A percentile compares a stretch with the other conserved stretches of the same genome.
phyloP scores from a whole-genome alignment of 2,113 vertebrate genomes.

The Silurus meridionalis region DNA sequence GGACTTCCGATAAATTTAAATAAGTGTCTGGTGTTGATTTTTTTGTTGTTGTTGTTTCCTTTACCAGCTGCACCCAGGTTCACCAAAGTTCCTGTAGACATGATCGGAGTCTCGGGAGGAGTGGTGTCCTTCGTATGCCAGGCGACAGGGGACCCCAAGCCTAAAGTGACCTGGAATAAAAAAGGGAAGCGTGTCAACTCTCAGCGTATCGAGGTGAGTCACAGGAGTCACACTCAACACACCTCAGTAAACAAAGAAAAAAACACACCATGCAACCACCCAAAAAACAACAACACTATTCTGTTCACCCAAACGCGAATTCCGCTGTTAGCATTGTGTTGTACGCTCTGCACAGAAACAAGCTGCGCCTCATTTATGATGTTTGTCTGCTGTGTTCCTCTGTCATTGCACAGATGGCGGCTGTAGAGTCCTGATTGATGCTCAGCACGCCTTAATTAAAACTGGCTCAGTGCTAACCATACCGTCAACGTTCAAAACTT shows the following conservation, averaged over 20 bases:
- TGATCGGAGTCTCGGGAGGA: constrained; percentile 94
- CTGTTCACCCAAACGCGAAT: background rate
- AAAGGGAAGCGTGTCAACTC: constrained; percentile 98
- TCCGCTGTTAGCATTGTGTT: constrained; percentile 23
- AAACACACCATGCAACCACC: background rate
- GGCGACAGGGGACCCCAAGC: constrained; percentile 91
- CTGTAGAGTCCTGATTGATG: constrained; percentile 74
- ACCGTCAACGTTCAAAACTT: constrained; percentile 47
- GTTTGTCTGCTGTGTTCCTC: constrained; percentile 65
- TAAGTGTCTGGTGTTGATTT: constrained; percentile 27
- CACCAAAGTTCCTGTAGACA: constrained; percentile 90
- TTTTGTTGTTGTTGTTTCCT: constrained; percentile 3
- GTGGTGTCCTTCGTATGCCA: constrained; percentile 99
- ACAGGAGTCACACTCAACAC: background rate
- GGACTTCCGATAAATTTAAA: background rate
- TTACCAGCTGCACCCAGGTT: constrained; percentile 79
- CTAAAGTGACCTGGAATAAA: constrained; percentile 96
- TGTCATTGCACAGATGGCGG: constrained; percentile 71
- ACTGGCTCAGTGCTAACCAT: constrained; percentile 64
- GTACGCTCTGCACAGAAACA: constrained; percentile 13
- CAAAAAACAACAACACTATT: background rate
- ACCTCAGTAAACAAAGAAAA: background rate
- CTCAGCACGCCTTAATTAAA: constrained; percentile 76
- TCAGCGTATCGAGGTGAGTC: constrained; percentile 92
- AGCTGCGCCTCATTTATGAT: constrained; percentile 63